phyloP scores from a whole-genome alignment of 1,140 invertebrate species.

The Oryzaephilus surinamensis region DNA sequence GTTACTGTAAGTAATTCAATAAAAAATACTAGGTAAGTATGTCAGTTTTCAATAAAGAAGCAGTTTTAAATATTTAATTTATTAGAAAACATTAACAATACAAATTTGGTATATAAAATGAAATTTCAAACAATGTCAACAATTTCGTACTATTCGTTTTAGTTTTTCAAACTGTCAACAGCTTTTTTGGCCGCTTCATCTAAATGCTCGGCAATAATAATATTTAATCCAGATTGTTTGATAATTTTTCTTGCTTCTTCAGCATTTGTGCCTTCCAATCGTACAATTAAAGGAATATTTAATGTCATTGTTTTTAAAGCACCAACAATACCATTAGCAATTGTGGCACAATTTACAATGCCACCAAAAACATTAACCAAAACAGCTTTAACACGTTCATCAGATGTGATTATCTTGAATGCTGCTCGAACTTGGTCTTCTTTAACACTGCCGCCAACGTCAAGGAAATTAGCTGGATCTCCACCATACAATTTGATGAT shows the following conservation, averaged over 20 bases:
- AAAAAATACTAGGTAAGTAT: too few relatives aligned
- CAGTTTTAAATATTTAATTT: too few relatives aligned
- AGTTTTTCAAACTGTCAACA: too few relatives aligned
- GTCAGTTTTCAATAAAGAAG: too few relatives aligned
- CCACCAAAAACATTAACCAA: constrained; percentile 99
- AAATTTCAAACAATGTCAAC: too few relatives aligned
- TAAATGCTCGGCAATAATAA: constrained; percentile 71
- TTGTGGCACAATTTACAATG: constrained; percentile 96
- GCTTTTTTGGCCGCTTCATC: constrained; percentile 89
- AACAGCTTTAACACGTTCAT: constrained; percentile 88
- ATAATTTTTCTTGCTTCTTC: constrained; percentile 58
- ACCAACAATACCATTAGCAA: constrained; percentile 85
- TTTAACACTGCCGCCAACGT: constrained; percentile 93
- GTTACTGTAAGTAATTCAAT: too few relatives aligned
- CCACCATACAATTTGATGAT: constrained; percentile 92
- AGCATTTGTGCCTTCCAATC: constrained; percentile 78
- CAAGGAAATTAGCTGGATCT: constrained; percentile 90
- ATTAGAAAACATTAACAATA: too few relatives aligned
- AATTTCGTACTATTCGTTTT: too few relatives aligned
- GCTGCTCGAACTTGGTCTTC: constrained; percentile 87
- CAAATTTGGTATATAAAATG: too few relatives aligned
- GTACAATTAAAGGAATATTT: constrained; percentile 80
- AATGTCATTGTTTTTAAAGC: constrained; percentile 70
- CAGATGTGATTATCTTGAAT: constrained; percentile 85
- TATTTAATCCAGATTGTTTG: constrained; percentile 68